Percentiles rank a stretch among this genome's conserved stretches.
Conservation (phyloP, 1,140 invertebrate species). For the roundworm (Caenorhabditis elegans) region DNA sequence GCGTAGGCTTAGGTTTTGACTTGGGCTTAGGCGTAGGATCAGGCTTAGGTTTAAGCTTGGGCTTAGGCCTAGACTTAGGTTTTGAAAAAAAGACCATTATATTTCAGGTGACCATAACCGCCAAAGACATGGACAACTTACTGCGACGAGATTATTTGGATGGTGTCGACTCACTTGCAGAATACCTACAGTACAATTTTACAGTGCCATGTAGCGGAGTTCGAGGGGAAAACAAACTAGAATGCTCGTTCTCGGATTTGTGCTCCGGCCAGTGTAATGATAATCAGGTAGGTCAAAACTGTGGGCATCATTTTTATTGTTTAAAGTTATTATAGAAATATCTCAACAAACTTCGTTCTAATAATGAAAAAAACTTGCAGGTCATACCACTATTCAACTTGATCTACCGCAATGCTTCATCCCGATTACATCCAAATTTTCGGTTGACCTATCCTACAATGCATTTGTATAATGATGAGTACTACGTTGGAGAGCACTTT, state of each 20-base stretch:
- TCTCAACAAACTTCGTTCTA: no score
- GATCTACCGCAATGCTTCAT: slow-evolving; percentile 48
- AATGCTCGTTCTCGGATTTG: slow-evolving; percentile 46
- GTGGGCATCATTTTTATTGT: no score
- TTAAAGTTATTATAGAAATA: no score
- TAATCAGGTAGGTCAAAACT: slow-evolving; percentile 18
- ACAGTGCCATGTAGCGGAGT: slow-evolving; percentile 42
- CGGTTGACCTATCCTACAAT: slow-evolving; percentile 52
- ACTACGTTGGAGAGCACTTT: slow-evolving; percentile 52
- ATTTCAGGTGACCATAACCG: slow-evolving; percentile 51
- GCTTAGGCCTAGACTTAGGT: no score
- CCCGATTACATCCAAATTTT: slow-evolving; percentile 51
- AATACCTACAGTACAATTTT: slow-evolving; percentile 49
- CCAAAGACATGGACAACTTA: slow-evolving; percentile 47
- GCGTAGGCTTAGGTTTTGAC: no score
- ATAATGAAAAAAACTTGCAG: no score
- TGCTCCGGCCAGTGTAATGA: slow-evolving; percentile 51
- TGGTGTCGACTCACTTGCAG: slow-evolving; percentile 38
- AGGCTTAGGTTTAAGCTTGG: no score
- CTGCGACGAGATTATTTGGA: slow-evolving; percentile 46
- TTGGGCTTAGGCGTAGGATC: no score
- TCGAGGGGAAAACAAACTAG: background rate
- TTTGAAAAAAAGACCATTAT: background rate
- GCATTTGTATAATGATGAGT: slow-evolving; percentile 53
- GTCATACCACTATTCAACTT: slow-evolving; percentile 50